Conservation (phyloP, 2,888 invertebrate genomes). For the Scotopteryx bipunctaria region DNA sequence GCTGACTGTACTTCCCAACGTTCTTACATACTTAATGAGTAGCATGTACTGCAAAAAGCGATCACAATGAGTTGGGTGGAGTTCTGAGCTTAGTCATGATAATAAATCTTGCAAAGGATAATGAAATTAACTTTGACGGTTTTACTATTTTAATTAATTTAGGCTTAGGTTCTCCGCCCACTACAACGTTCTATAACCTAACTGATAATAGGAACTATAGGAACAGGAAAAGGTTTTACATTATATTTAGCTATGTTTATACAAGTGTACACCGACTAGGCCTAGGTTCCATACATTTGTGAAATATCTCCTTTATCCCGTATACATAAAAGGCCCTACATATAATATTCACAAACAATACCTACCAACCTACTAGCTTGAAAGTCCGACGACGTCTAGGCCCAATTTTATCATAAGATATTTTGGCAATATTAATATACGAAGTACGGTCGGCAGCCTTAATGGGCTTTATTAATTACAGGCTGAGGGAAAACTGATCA, state of each 20-base stretch:
- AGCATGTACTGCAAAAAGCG: slow-evolving; percentile 28
- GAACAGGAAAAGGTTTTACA: too few relatives aligned
- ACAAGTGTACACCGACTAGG: too few relatives aligned
- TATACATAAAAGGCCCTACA: too few relatives aligned
- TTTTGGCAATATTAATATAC: slow-evolving; percentile 10
- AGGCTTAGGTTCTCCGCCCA: too few relatives aligned
- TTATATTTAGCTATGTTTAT: too few relatives aligned
- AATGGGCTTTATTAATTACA: slow-evolving; percentile 13
- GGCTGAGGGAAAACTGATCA: slow-evolving; percentile 3
- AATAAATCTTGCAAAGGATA: slow-evolving; percentile 25
- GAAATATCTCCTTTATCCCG: too few relatives aligned
- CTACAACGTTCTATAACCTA: too few relatives aligned
- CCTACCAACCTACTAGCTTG: background rate
- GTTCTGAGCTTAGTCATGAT: slow-evolving; percentile 24
- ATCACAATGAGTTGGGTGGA: slow-evolving; percentile 26
- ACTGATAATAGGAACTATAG: too few relatives aligned
- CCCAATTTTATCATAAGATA: slow-evolving; percentile 12
- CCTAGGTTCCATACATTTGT: too few relatives aligned
- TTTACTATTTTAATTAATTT: slow-evolving; percentile 5
- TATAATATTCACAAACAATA: slow-evolving; percentile 1
- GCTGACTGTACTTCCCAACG: slow-evolving; percentile 15
- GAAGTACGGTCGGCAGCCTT: background rate
- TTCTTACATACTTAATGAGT: slow-evolving; percentile 27
- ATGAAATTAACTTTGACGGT: slow-evolving; percentile 25
- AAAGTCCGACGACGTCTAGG: background rate